phyloP scores from a whole-genome alignment of 2,113 vertebrate species.

The Tachysurus vachellii region DNA sequence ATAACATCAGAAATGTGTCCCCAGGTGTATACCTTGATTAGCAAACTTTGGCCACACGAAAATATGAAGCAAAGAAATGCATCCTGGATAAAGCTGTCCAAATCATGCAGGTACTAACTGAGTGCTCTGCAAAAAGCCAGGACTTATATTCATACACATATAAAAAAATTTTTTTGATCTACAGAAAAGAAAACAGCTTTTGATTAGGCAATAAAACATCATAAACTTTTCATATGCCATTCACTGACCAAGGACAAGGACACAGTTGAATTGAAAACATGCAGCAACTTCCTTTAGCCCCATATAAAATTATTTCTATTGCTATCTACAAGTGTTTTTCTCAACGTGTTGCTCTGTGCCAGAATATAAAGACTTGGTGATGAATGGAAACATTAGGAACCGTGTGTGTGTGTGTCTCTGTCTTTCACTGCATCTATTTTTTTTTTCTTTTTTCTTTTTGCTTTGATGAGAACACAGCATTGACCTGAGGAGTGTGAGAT shows the following conservation, averaged over 20 bases:
- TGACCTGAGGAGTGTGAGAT: slow-evolving; percentile 54
- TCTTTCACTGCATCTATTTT: background rate
- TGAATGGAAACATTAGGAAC: slow-evolving; percentile 62
- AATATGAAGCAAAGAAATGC: background rate
- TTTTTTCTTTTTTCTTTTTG: slow-evolving; percentile 65
- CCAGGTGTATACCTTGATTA: background rate
- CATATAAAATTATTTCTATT: slow-evolving; percentile 43
- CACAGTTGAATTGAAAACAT: slow-evolving; percentile 26
- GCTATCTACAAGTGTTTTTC: slow-evolving; percentile 57
- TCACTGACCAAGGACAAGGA: slow-evolving; percentile 52
- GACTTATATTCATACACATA: slow-evolving; percentile 23
- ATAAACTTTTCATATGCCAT: slow-evolving; percentile 41
- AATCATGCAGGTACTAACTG: background rate
- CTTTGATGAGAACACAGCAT: slow-evolving; percentile 71
- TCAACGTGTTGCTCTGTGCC: slow-evolving; percentile 59
- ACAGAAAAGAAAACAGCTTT: slow-evolving; percentile 19
- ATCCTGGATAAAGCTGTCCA: background rate
- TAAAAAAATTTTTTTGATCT: slow-evolving; percentile 11
- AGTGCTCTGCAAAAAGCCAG: background rate
- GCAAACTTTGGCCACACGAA: background rate
- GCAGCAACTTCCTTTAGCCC: slow-evolving; percentile 26
- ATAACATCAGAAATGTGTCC: background rate
- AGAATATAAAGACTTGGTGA: slow-evolving; percentile 66
- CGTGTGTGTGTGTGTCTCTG: background rate
- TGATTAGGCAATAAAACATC: slow-evolving; percentile 37